phyloP scores from a whole-genome alignment of 2,888 invertebrate genomes.

The Tetanocera ferruginea region DNA sequence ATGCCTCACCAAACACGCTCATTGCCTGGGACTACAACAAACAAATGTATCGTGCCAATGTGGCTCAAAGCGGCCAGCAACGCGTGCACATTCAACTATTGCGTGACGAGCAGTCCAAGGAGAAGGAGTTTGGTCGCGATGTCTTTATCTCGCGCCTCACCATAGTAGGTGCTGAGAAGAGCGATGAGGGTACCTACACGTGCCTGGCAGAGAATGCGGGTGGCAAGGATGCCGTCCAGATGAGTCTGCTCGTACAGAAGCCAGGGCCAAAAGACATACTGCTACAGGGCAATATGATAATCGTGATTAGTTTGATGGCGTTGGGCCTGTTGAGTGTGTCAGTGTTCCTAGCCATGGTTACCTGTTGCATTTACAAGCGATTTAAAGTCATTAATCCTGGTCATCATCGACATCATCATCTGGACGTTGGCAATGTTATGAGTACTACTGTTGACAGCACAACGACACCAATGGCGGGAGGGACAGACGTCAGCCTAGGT shows the following conservation, averaged over 20 bases:
- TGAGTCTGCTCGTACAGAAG: conserved; percentile 68
- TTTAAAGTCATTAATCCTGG: conserved; percentile 58
- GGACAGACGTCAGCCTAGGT: conserved; percentile 51
- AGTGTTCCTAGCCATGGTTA: conserved; percentile 62
- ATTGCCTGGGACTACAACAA: conserved; percentile 81
- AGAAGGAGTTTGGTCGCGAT: conserved; percentile 61
- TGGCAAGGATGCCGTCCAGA: conserved; percentile 81
- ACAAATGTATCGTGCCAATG: conserved; percentile 54
- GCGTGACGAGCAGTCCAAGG: conserved; percentile 64
- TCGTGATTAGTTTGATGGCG: conserved; percentile 63
- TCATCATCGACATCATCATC: conserved; percentile 55
- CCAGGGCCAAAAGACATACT: conserved; percentile 56
- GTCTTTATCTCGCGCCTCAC: conserved; percentile 72
- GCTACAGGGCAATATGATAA: conserved; percentile 61
- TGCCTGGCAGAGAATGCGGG: conserved; percentile 87
- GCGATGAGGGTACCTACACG: conserved; percentile 80
- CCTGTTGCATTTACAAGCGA: conserved; percentile 62
- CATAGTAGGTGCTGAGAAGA: conserved; percentile 74
- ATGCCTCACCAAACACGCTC: conserved; percentile 82
- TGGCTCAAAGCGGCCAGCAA: conserved; percentile 44
- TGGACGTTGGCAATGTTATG: conserved; percentile 47
- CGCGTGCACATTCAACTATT: conserved; percentile 61
- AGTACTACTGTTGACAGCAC: conserved; percentile 45
- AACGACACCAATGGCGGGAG: conserved; percentile 45
- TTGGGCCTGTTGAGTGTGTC: conserved; percentile 63